Conservation (phyloP, 2,888 invertebrate genomes). For the Melipona beecheii region DNA sequence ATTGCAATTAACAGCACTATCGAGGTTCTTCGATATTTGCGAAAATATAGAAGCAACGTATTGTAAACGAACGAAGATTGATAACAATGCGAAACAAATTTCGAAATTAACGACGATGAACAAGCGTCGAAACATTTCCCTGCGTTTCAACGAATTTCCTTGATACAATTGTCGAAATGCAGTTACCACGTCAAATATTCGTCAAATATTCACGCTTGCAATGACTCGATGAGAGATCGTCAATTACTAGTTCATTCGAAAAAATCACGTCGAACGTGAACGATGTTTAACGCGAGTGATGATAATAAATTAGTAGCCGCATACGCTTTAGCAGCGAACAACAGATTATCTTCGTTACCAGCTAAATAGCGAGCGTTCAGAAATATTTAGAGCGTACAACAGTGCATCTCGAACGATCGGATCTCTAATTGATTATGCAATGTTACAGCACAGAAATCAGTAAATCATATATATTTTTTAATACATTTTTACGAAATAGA, state of each 20-base stretch:
- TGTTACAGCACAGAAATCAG: constrained; percentile 8
- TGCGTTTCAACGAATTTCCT: neutral
- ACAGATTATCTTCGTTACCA: constrained; percentile 12
- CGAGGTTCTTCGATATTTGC: neutral
- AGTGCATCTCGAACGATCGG: neutral
- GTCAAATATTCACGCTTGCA: constrained; percentile 8
- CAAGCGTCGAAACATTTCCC: too few relatives aligned
- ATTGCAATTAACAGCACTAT: neutral
- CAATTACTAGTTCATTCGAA: neutral
- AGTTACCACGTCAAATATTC: neutral
- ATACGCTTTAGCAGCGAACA: neutral
- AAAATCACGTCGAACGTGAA: neutral
- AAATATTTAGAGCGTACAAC: constrained; percentile 26
- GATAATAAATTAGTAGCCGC: constrained; percentile 19
- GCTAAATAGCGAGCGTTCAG: neutral
- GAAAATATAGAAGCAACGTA: neutral
- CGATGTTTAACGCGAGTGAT: constrained; percentile 6
- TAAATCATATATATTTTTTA: neutral
- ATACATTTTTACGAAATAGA: neutral
- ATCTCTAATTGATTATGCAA: neutral
- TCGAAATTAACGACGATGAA: neutral
- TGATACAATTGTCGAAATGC: neutral
- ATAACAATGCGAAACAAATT: neutral
- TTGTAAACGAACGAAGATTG: neutral
- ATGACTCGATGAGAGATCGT: neutral